phyloP scores from a whole-genome alignment of 2,888 invertebrate species.

The Andrena minutula region DNA sequence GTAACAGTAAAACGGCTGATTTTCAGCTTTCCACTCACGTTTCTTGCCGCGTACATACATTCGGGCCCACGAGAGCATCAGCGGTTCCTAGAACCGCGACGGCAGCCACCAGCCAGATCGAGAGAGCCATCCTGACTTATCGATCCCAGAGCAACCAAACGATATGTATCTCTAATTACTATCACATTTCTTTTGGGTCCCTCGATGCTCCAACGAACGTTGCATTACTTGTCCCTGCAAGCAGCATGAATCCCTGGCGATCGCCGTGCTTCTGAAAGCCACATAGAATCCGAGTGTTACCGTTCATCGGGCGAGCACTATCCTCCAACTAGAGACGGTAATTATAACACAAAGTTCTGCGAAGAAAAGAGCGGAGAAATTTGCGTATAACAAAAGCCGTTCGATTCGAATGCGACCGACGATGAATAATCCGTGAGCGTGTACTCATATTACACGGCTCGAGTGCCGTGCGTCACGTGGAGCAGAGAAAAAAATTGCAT shows the following conservation, averaged over 20 bases:
- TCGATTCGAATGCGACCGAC: neutral
- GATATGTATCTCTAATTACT: neutral
- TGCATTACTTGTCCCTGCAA: too few relatives aligned
- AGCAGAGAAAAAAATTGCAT: constrained; percentile 25
- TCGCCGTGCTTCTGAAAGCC: constrained; percentile 20
- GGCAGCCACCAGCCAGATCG: constrained; percentile 40
- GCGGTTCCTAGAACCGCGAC: constrained; percentile 22
- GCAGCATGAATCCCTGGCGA: neutral
- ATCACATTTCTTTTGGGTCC: constrained; percentile 35
- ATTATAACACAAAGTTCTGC: neutral
- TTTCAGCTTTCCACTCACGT: constrained; percentile 86
- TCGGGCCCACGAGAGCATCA: constrained; percentile 88
- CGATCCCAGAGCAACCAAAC: neutral
- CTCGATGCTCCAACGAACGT: neutral
- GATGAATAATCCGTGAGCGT: neutral
- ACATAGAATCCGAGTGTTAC: neutral
- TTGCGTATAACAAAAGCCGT: neutral
- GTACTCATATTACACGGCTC: neutral
- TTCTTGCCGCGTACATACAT: constrained; percentile 92
- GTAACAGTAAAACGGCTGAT: neutral
- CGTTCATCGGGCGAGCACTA: neutral
- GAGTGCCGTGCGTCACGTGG: constrained; percentile 6
- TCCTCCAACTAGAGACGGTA: neutral
- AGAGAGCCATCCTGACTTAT: constrained; percentile 42
- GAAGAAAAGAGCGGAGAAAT: too few relatives aligned